Conservation (phyloP, 2,797 vertebrate genomes). For the Melanotaenia nigrans region DNA sequence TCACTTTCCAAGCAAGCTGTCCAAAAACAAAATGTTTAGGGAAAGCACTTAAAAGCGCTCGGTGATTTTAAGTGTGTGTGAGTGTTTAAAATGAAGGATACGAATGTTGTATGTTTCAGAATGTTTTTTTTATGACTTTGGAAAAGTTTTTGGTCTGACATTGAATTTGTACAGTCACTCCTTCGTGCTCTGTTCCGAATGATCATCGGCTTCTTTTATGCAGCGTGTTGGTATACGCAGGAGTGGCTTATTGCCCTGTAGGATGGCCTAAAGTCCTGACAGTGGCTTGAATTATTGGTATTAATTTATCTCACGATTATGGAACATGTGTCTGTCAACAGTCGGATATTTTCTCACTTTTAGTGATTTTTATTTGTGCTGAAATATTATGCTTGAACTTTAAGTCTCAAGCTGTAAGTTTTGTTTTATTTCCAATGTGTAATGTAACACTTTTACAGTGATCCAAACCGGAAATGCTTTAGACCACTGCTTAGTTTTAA, state of each 20-base stretch:
- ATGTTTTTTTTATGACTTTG: conserved; percentile 47
- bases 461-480: conserved; percentile 63
- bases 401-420: background rate
- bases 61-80: too few species aligned
- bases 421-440: background rate
- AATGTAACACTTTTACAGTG: conserved; percentile 2
- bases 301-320: conserved; percentile 15
- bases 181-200: conserved; percentile 40
- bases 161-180: conserved; percentile 43
- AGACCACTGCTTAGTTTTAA: conserved; percentile 48
- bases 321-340: background rate
- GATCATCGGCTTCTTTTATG: conserved; percentile 54
- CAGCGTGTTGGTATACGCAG: conserved; percentile 51
- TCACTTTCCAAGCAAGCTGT: conserved; percentile 42
- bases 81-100: background rate
- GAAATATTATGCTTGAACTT: background rate
- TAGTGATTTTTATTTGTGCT: background rate
- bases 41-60: background rate
- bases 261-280: conserved; percentile 40
- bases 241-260: conserved; percentile 52
- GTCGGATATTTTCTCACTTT: background rate
- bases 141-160: conserved; percentile 69
- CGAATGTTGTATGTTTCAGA: background rate
- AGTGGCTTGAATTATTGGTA: conserved; percentile 5
- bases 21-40: background rate